Base-by-base conservation (phyloP, 2,888 invertebrate genomes). In the Itoplectis maculator region DNA sequence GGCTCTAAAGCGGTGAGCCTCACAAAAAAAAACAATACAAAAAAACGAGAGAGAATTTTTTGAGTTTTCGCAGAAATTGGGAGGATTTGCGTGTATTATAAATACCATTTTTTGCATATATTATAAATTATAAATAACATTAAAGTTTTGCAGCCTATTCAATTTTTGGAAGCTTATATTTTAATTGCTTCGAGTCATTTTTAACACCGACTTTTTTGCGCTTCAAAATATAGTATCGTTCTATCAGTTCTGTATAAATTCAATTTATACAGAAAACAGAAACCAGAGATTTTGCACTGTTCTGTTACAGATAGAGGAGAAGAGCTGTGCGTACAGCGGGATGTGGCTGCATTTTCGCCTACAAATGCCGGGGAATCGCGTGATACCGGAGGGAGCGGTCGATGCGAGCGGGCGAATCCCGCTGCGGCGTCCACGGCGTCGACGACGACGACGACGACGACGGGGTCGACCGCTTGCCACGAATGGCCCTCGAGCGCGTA, bases 361-460 rank as follows among this genome's bases (percentile, higher is more conserved):
- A 56, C 37, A 35, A 72, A 63, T 74, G 42, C 23, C 15, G 42
- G 70, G 51, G 81, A 61, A 66, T 73, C 66, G 81, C 66, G 51
- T 45, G 61, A 59, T 51, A 56, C 61, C 66, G 49, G 7, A 54
- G 72, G 63, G 72, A 49, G 47, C 47, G 37, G 49, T 66, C 80
- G 68, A 63, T 59, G 35, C 35, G 56, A 56, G 29, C 59, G 59
- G 42, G 59, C 72, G 29, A 72, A 72, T 72, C 72, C 45, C 45
- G 42, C 59, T n/a, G n/a, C 56, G 56, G n/a, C 56, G 56, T 7
- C 56, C 35, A 56, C 35, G 56, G 29, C 29, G 29, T 3, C 29
- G 29, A 29, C 29, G 29, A 29, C 29, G 29, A 11, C 42, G 42
- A 13, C 42, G 42, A 11, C 42, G 42, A 42, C 42, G 42, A 2